Evolutionary conservation across 2,888 invertebrate species (phyloP).

Genomic region (Reticulitermes lucifugus): DNA sequence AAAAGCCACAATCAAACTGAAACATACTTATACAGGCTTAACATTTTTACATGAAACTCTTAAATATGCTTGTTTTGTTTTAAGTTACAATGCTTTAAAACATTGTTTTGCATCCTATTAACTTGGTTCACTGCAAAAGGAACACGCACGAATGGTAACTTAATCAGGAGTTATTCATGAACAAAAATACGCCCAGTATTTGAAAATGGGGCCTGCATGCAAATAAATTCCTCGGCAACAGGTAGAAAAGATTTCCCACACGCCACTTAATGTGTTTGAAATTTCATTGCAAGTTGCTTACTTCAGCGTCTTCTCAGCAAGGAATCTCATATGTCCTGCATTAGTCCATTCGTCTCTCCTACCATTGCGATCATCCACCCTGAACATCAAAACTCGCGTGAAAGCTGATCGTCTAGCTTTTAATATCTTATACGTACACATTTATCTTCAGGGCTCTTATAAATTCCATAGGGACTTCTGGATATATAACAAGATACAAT

Average conservation of each 20-base stretch:
- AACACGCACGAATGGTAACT: background rate
- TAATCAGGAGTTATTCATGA: background rate
- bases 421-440: too few relatives aligned
- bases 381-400: background rate
- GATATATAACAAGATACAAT: too few relatives aligned
- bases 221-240: slow-evolving; percentile 15
- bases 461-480: too few relatives aligned
- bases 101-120: too few relatives aligned
- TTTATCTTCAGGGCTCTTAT: too few relatives aligned
- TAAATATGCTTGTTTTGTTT: too few relatives aligned
- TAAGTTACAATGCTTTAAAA: too few relatives aligned
- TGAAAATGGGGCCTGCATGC: background rate
- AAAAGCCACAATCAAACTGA: too few relatives aligned
- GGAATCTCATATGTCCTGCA: background rate
- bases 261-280: background rate
- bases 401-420: too few relatives aligned
- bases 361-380: background rate
- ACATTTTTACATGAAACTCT: too few relatives aligned
- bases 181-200: background rate
- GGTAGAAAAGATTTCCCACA: background rate
- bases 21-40: too few relatives aligned
- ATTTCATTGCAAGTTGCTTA: background rate
- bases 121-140: background rate
- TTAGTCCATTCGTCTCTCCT: background rate
- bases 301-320: background rate